Base-by-base conservation (phyloP, 1,140 invertebrate genomes). In the Trichoplusia ni region DNA sequence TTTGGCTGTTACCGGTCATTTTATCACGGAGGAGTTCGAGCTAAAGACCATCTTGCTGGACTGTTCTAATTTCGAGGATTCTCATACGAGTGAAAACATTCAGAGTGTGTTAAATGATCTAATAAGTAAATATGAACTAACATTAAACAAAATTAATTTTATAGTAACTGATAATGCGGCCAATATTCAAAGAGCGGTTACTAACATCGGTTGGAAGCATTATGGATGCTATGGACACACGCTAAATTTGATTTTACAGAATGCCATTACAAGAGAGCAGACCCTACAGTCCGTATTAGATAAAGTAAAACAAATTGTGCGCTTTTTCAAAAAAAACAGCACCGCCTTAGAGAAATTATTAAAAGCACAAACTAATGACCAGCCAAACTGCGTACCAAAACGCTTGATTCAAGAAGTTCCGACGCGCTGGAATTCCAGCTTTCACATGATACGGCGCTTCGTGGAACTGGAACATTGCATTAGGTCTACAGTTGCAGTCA, bases 291-390 rank as follows among this genome's bases (percentile, higher is more conserved):
- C n/a, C n/a, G n/a, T n/a, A 21, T 14, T 79, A 33, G 66, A 62
- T 8, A 81, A 81, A 69, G 53, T 79, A 2, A 83, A 73, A 67
- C 59, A 9, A 29, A 72, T 81, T 16, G 74, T 73, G 0, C 14
- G 47, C 2, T 47, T 71, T 60, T 79, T 81, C 46, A 71, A 68
- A 71, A 73, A 37, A 54, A 81, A 65, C 51, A 67, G 4, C 27
- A 14, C 27, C 14, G 64, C 72, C 6, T 64, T 51, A 16, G 54
- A 69, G 40, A 72, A 68, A 70, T 58, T 71, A 29, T 35, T 64
- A 49, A 62, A 66, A 33, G 38, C 44, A 9, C 63, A 70, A 58
- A 14, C 42, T 11, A 18, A 21, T n/a, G 69, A 68, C 18, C 1
- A 47, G 8, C 29, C 56, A 2, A 27, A 23, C 21, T 13, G 2